Evolutionary conservation across 1,140 invertebrate species (phyloP), one percentile per base, ranked within the genome.

Genomic region (Calephelis nemesis): DNA sequence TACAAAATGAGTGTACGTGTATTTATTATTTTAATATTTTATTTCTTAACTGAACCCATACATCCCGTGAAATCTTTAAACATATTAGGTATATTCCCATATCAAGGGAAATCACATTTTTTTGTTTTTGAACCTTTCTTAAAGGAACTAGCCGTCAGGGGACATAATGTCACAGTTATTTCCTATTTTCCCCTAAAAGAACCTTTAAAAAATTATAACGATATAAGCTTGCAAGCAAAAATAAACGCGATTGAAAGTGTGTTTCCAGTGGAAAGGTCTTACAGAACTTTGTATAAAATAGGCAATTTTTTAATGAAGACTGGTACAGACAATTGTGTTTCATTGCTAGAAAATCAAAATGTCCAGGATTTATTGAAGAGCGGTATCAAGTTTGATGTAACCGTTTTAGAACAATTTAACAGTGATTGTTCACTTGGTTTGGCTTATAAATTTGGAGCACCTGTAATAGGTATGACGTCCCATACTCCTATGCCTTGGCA

Each of bases 91-190:
- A 73, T 96, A 9, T 94, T 96, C 74, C 94, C 94, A 0, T 94
- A 95, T 85, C 89, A 92, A 1, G 95, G 95, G 0, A 94, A 94
- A 75, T 97, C 96, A 79, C 96, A 97, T 75, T 95, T 95, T 72
- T 93, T 94, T 50, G 94, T 95, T 10, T 95, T 95, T 73, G 86
- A 94, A 63, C 93, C 94, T 1, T 88, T 96, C 12, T 82, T 96
- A 63, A 81, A 93, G 15, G 94, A 94, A 68, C 77, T 97, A 48
- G 94, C 93, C 0, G 84, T 78, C 12, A 93, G 93, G 69, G 95
- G 95, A 8, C 96, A 97, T 74, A 92, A 96, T 49, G 69, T 97
- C 0, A 96, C 95, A 0, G 94, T 96, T 7, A 76, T 96, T n/a
- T 95, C 94, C 19, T 92, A 94, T 69, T 96, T 95, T 71, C 94